phyloP scores from a whole-genome alignment of 2,113 vertebrate species.

The Nymphicus hollandicus region DNA sequence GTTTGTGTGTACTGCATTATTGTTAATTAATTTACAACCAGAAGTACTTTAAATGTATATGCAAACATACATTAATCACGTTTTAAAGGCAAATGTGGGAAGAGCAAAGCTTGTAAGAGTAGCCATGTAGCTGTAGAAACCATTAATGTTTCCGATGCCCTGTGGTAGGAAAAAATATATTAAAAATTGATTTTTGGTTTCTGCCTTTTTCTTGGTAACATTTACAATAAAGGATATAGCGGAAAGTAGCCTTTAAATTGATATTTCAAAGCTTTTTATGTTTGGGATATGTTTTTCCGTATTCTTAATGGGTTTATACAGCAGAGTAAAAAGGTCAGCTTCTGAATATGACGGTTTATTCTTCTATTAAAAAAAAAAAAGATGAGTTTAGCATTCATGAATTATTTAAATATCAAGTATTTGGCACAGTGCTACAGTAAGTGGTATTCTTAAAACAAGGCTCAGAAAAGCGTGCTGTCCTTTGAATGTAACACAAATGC shows the following conservation, averaged over 20 bases:
- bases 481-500: not conserved
- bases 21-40: conserved; percentile 67
- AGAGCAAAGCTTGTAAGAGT: conserved; percentile 59
- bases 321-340: conserved; percentile 72
- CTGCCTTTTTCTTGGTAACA: conserved; percentile 77
- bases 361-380: conserved; percentile 54
- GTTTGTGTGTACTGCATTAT: conserved; percentile 45
- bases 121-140: conserved; percentile 68
- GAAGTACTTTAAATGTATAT: conserved; percentile 39
- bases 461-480: not conserved
- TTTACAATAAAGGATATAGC: conserved; percentile 75
- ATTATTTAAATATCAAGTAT: conserved; percentile 68
- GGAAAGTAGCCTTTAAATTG: conserved; percentile 74
- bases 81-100: conserved; percentile 29
- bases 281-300: conserved; percentile 69
- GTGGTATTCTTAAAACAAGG: conserved; percentile 21
- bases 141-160: conserved; percentile 74
- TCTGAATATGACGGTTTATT: conserved; percentile 70
- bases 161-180: conserved; percentile 81
- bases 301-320: conserved; percentile 74
- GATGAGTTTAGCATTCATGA: conserved; percentile 55
- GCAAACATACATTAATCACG: conserved; percentile 5
- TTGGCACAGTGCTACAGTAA: conserved; percentile 1
- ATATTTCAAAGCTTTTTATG: conserved; percentile 76
- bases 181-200: conserved; percentile 82